Evolutionary conservation across 2,888 invertebrate genomes (phyloP).

Genomic region (Clanis bilineata): DNA sequence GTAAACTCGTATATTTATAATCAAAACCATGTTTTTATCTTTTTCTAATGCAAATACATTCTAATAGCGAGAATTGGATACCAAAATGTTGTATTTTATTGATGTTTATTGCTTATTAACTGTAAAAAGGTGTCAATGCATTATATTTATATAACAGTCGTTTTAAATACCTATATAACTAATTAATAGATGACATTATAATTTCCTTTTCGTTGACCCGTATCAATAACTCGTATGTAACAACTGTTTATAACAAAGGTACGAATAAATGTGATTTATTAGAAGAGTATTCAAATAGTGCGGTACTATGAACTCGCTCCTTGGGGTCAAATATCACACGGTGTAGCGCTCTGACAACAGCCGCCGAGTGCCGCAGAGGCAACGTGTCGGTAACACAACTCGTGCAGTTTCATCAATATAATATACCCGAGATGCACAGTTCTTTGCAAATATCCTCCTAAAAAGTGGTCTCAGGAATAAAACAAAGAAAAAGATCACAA

Average conservation of each 20-base stretch:
- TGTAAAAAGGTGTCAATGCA: background rate
- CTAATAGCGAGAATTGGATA: too few species aligned
- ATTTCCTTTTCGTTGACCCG: background rate
- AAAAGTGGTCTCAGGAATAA: too few species aligned
- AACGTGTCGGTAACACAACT: background rate
- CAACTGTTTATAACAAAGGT: background rate
- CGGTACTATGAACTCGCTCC: background rate
- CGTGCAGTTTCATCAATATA: too few species aligned
- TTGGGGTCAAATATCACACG: constrained; percentile 16
- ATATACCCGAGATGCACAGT: too few species aligned
- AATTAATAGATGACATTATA: background rate
- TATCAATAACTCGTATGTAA: background rate
- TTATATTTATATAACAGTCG: too few species aligned
- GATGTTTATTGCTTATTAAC: background rate
- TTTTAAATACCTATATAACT: background rate
- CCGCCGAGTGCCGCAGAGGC: background rate
- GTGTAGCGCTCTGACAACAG: background rate
- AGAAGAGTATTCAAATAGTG: background rate
- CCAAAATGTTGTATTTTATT: too few species aligned
- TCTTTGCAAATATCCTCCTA: too few species aligned
- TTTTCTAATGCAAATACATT: too few species aligned
- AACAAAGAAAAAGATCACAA: too few species aligned
- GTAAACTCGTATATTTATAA: too few species aligned
- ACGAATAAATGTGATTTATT: constrained; percentile 4
- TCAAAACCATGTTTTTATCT: too few species aligned